Evolutionary conservation across 2,797 vertebrate species (phyloP), one percentile per base, ranked within the genome.

Genomic region (Rhynchotus rufescens): DNA sequence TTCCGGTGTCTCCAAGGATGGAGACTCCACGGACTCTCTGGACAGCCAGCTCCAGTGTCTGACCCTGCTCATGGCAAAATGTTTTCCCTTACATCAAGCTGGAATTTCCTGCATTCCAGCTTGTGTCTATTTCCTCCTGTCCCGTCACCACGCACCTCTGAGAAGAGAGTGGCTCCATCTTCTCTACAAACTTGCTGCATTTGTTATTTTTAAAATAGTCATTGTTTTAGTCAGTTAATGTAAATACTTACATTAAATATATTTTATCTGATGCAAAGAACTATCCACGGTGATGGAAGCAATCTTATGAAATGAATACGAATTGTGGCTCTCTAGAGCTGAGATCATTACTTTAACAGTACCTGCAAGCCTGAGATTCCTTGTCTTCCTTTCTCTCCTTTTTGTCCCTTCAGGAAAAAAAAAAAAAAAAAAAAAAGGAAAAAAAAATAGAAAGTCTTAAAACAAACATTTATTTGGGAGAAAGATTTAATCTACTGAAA

Each of bases 291-390:
- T 78, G 34, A 84, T 45, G 22, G 23, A 82, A 91, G 38, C 16
- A 60, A 42, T 60, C 22, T 32, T 93, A 67, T 66, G 12, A 75
- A 90, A 69, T 8, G 60, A 71, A 72, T 21, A 66, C 2, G 21
- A 68, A 76, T 60, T 17, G 2, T 8, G 17, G 32, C 25, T 73
- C 7, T 86, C 69, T 61, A 67, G 32, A 91, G 66, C 4, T 5
- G 42, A 12, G 25, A 75, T 25, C 30, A 30, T 28, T 76, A 57
- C 80, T 89, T 83, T 60, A 86, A 81, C n/a, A 84, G 96, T 98
- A 99, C 99, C 92, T 98, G 98, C 82, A 93, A 85, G 28, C 99
- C 99, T 69, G 98, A 97, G 83, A 81, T 97, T 54, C 99, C 99
- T 44, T 94, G 79, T 73, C 98, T 98, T 98, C 99, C 99, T 81